These are phyloP conservation scores for Mesochorus sp. DNA, from an alignment of 2,888 invertebrate genomes.

Conservation along the genomic window DNA sequence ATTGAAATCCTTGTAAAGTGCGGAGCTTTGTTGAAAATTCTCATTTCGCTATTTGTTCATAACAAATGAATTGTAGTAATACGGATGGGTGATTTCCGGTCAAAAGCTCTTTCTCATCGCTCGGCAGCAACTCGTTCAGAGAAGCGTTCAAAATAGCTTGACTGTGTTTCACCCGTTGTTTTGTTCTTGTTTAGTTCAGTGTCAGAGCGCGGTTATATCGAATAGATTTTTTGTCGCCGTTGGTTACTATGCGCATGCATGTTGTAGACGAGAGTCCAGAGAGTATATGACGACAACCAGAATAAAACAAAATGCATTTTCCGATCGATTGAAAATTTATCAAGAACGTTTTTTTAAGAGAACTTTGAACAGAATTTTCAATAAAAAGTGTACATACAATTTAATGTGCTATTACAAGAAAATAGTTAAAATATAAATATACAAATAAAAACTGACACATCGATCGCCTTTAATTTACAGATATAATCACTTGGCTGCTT, in stretches of 20 bases:
- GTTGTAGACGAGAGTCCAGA: neutral
- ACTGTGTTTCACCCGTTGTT: slow-evolving; percentile 3
- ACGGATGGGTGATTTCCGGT: slow-evolving; percentile 26
- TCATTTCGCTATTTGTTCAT: slow-evolving; percentile 3
- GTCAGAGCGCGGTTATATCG: neutral
- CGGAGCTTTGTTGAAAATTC: neutral
- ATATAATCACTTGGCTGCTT: too few species aligned
- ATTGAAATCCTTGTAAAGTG: neutral
- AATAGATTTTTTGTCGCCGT: neutral
- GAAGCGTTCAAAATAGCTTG: neutral
- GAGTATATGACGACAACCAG: too few species aligned
- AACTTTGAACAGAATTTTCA: too few species aligned
- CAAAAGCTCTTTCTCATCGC: neutral
- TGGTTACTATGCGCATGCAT: neutral
- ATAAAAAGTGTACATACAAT: too few species aligned
- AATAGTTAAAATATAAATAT: too few species aligned
- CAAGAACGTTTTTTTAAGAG: too few species aligned
- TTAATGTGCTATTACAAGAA: too few species aligned
- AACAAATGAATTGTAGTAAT: slow-evolving; percentile 2
- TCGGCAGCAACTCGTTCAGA: neutral
- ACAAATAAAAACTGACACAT: too few species aligned
- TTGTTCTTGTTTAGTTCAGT: neutral
- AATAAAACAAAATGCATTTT: too few species aligned
- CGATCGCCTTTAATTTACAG: too few species aligned
- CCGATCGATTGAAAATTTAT: too few species aligned